Percentiles rank a stretch among this genome's conserved stretches.
phyloP scores from a whole-genome alignment of 2,797 vertebrate species.

The Chrosomus eos region DNA sequence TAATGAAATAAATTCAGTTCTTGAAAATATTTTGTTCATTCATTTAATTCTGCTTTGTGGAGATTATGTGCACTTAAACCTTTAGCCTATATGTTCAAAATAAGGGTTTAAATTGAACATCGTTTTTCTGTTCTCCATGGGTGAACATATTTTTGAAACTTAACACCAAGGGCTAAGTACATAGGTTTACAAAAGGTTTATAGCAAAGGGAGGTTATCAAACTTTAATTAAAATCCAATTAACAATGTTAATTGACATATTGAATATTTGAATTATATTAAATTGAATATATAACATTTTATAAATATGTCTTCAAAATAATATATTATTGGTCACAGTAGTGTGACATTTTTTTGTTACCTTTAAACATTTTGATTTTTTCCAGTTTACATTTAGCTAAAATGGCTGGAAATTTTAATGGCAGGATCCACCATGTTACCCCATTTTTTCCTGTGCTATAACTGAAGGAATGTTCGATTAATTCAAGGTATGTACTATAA shows the following conservation, averaged over 20 bases:
- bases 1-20: conserved; percentile 33
- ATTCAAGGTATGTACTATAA: not conserved
- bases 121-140: not conserved
- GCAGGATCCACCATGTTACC: not conserved
- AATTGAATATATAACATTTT: not conserved
- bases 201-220: not conserved
- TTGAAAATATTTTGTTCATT: not conserved
- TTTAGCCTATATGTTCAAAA: not conserved
- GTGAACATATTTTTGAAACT: not conserved
- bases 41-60: not conserved
- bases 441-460: not conserved
- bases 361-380: not conserved
- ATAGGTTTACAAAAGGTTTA: not conserved
- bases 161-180: not conserved
- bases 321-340: not conserved
- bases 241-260: not conserved
- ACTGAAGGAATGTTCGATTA: not conserved
- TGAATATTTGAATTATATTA: not conserved
- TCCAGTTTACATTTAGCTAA: not conserved
- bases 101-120: not conserved
- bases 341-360: not conserved
- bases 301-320: not conserved
- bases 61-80: not conserved
- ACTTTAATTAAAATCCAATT: not conserved
- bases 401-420: not conserved